Conservation (phyloP, 2,113 vertebrate species). For the Barnardius zonarius region DNA sequence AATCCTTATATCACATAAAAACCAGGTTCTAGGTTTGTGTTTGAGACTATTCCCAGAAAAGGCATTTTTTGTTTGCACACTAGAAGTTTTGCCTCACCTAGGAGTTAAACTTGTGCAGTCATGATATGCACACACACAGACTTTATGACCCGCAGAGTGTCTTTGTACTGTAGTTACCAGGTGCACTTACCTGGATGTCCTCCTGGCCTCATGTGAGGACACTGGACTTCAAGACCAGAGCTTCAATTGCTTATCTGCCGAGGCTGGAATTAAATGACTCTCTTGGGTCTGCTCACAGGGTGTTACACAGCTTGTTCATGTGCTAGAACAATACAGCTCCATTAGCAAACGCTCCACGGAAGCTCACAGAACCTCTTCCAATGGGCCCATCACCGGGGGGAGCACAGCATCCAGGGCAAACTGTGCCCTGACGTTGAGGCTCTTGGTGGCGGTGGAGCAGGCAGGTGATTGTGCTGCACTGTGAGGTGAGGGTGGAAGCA, state of each 20-base stretch:
- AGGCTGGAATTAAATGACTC: background rate
- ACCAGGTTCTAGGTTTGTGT: background rate
- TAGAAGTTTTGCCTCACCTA: background rate
- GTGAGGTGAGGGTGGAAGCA: background rate
- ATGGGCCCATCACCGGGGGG: fast-evolving
- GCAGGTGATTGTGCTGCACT: background rate
- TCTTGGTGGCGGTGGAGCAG: background rate
- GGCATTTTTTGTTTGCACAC: background rate
- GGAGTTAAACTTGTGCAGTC: background rate
- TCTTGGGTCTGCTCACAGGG: fast-evolving
- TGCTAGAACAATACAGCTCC: background rate
- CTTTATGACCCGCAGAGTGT: background rate
- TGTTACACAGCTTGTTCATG: background rate
- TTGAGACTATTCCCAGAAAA: background rate
- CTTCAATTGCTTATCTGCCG: background rate
- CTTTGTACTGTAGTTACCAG: background rate
- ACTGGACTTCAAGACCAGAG: background rate
- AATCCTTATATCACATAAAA: background rate
- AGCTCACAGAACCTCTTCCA: background rate
- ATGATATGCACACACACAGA: background rate
- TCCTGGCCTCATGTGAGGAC: background rate
- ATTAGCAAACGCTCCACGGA: background rate
- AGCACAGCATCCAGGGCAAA: background rate
- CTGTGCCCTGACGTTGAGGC: background rate
- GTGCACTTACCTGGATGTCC: background rate